A percentile compares a stretch with the other conserved stretches of the same genome.
Evolutionary conservation across 2,797 vertebrate species (phyloP).

Genomic region (Poeciliopsis infans): DNA sequence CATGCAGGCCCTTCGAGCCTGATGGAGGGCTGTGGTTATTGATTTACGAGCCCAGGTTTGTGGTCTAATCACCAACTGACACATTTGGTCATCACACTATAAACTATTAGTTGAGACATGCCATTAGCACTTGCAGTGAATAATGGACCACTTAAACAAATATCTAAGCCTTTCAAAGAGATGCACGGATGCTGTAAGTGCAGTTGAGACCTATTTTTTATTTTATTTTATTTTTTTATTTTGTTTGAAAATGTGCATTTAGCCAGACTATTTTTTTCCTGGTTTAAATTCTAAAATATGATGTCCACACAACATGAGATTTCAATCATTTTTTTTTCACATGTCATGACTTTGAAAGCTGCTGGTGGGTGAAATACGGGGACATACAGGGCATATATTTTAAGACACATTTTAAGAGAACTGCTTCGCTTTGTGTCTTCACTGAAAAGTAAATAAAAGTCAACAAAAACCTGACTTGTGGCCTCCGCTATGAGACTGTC

Average conservation of each 20-base stretch:
- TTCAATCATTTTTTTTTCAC: background rate
- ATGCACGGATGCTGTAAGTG: background rate
- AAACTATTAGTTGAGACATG: slow-evolving; percentile 7
- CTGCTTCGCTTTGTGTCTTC: background rate
- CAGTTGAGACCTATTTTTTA: background rate
- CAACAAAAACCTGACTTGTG: background rate
- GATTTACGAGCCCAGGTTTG: slow-evolving; percentile 69
- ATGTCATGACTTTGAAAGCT: background rate
- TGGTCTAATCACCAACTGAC: slow-evolving; percentile 62
- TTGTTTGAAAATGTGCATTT: background rate
- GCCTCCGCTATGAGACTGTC: background rate
- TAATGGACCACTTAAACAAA: background rate
- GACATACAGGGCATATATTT: background rate
- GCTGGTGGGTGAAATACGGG: background rate
- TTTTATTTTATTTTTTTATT: background rate
- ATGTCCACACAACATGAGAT: background rate
- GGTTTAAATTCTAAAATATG: background rate
- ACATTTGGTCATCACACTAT: slow-evolving; percentile 37
- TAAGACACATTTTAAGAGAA: background rate
- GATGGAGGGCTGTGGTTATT: slow-evolving; percentile 66
- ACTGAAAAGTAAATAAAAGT: background rate
- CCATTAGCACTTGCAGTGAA: background rate
- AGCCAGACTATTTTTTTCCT: background rate
- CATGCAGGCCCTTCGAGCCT: slow-evolving; percentile 46
- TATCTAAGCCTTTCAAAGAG: background rate